Evolutionary conservation across 2,113 vertebrate genomes (phyloP).

Genomic region (Willisornis vidua): DNA sequence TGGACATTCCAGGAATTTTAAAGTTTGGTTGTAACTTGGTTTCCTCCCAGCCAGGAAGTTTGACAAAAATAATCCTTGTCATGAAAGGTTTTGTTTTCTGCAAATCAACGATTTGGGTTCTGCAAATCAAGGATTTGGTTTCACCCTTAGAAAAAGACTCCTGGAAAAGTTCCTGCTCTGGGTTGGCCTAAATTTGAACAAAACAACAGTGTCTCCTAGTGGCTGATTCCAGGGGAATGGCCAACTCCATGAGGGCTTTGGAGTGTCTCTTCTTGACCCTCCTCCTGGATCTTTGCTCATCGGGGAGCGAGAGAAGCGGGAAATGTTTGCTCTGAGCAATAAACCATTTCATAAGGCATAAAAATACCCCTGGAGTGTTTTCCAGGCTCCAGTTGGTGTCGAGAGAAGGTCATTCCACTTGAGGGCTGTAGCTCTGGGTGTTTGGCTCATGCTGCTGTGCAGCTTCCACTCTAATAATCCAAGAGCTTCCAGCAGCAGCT

Average conservation of each 20-base stretch:
- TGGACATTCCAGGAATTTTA: not conserved
- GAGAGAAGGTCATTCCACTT: not conserved
- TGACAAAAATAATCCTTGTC: not conserved
- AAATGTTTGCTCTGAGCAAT: not conserved
- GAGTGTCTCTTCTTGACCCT: not conserved
- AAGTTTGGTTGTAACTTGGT: not conserved
- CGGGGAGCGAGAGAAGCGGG: not conserved
- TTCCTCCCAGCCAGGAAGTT: not conserved
- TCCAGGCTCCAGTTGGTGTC: not conserved
- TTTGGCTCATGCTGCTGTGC: conserved; percentile 14
- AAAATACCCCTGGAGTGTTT: not conserved
- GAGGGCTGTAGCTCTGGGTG: not conserved
- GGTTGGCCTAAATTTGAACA: not conserved
- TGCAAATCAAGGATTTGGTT: not conserved
- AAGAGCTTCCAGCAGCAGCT: not conserved
- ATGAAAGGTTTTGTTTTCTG: conserved; percentile 7
- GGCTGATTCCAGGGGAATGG: conserved; percentile 12
- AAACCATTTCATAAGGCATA: not conserved
- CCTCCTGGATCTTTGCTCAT: not conserved
- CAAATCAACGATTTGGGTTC: not conserved
- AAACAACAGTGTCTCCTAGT: conserved; percentile 63
- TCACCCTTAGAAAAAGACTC: not conserved
- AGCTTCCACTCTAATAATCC: not conserved
- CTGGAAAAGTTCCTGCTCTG: not conserved
- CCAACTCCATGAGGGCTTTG: not conserved